These are phyloP conservation scores for Bagarius yarrelli DNA, from an alignment of 2,113 vertebrate species.

Conservation along the genomic window DNA sequence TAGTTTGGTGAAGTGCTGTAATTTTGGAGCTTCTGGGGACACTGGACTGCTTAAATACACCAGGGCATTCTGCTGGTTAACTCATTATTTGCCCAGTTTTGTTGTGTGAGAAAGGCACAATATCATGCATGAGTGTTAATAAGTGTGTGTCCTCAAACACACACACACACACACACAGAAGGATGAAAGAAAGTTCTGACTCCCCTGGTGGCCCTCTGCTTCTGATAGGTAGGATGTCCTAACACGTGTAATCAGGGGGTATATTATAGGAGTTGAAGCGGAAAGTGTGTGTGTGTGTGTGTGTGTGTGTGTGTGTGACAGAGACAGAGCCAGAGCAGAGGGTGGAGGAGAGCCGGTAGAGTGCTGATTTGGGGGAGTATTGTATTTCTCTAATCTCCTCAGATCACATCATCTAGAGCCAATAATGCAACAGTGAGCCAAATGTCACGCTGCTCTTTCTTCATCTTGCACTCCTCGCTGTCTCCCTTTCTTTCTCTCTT, in stretches of 20 bases:
- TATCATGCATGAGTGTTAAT: slow-evolving; percentile 26
- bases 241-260: slow-evolving; percentile 21
- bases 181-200: slow-evolving; percentile 8
- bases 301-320: slow-evolving; percentile 37
- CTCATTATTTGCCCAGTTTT: not conserved
- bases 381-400: slow-evolving; percentile 74
- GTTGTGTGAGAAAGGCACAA: not conserved
- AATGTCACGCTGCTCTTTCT: slow-evolving; percentile 65
- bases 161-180: not conserved
- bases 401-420: slow-evolving; percentile 72
- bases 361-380: slow-evolving; percentile 67
- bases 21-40: not conserved
- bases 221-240: slow-evolving; percentile 23
- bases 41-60: not conserved
- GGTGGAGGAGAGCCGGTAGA: slow-evolving; percentile 57
- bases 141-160: not conserved
- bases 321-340: slow-evolving; percentile 48
- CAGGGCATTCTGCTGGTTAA: not conserved
- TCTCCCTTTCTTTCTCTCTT: slow-evolving; percentile 22
- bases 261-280: slow-evolving; percentile 6
- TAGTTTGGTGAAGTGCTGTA: too few relatives aligned
- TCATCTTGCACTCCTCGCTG: slow-evolving; percentile 40
- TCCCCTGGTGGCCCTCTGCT: slow-evolving; percentile 7
- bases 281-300: slow-evolving; percentile 17
- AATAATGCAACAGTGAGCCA: slow-evolving; percentile 70